These are phyloP conservation scores for Drosophila kanapiae DNA, from an alignment of 1,140 invertebrate species.

Conservation along the genomic window DNA sequence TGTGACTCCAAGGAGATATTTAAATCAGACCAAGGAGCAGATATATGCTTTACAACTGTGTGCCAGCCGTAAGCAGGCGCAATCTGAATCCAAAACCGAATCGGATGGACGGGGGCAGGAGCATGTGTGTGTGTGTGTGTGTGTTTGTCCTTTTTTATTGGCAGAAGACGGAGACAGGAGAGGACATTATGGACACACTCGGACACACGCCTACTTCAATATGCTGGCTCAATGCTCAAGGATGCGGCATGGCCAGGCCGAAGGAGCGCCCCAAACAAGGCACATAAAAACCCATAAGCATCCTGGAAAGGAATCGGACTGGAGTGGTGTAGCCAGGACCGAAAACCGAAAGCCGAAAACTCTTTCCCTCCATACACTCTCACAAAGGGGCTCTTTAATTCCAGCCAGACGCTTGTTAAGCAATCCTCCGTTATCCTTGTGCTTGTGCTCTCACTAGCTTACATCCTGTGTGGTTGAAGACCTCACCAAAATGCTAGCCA, in stretches of 20 bases:
- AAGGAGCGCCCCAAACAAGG: constrained; percentile 67
- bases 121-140: constrained; percentile 13
- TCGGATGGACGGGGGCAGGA: not conserved
- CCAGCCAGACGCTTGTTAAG: constrained; percentile 30
- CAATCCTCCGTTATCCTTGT: constrained; percentile 16
- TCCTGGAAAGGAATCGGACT: constrained; percentile 21
- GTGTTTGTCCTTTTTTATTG: constrained; percentile 62
- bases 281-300: constrained; percentile 80
- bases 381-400: constrained; percentile 15
- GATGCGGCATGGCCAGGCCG: constrained; percentile 25
- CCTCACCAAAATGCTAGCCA: too few species aligned
- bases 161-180: constrained; percentile 38
- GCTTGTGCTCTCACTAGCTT: not conserved
- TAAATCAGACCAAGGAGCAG: constrained; percentile 66
- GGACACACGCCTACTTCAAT: constrained; percentile 76
- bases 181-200: constrained; percentile 61
- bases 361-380: constrained; percentile 15
- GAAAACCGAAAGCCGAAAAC: constrained; percentile 13
- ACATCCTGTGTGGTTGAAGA: constrained; percentile 8
- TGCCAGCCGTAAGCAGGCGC: constrained; percentile 51
- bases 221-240: constrained; percentile 59
- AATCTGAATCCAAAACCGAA: constrained; percentile 27
- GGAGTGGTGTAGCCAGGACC: constrained; percentile 11
- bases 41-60: constrained; percentile 79
- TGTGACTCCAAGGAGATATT: constrained; percentile 53